Percentiles rank a stretch among this genome's conserved stretches.
These are phyloP conservation scores for Drosophila tanythrix DNA, from an alignment of 2,888 invertebrate genomes.

Conservation along the genomic window DNA sequence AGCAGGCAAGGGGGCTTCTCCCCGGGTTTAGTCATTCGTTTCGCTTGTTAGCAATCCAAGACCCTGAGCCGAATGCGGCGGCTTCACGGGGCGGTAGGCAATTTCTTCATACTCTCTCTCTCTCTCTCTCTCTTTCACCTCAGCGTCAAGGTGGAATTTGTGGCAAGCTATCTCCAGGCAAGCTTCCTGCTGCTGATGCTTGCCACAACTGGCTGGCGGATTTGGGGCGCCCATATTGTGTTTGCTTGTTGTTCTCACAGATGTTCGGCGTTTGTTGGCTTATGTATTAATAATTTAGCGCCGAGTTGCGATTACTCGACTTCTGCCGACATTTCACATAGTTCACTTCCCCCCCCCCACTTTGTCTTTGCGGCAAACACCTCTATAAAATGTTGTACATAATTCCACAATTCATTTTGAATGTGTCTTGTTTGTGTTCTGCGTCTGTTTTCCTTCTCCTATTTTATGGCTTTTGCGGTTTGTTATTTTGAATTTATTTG, in stretches of 20 bases:
- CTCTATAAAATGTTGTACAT: conserved; percentile 57
- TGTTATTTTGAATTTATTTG: conserved; percentile 18
- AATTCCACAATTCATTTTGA: conserved; percentile 54
- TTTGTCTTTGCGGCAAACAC: conserved; percentile 29
- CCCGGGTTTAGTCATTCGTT: conserved; percentile 71
- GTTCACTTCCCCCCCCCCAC: conserved; percentile 46
- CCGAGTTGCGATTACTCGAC: conserved; percentile 65
- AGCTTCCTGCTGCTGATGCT: neutral
- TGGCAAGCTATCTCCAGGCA: neutral
- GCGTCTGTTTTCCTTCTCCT: neutral
- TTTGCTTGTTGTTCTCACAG: conserved; percentile 56
- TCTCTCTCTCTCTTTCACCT: conserved; percentile 33
- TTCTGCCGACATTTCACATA: conserved; percentile 67
- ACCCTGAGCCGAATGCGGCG: conserved; percentile 34
- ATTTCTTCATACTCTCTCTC: conserved; percentile 15
- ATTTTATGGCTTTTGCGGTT: conserved; percentile 6
- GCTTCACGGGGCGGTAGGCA: conserved; percentile 46
- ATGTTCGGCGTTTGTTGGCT: conserved; percentile 53
- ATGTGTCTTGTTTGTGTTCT: conserved; percentile 25
- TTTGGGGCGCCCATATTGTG: conserved; percentile 32
- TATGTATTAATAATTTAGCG: conserved; percentile 76
- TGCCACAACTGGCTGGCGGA: conserved; percentile 58
- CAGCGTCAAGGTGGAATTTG: conserved; percentile 52
- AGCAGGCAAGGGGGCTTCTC: neutral
- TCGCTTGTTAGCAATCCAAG: conserved; percentile 71